A percentile compares a stretch with the other conserved stretches of the same genome.
Conservation (phyloP, 1,140 invertebrate genomes). For the Procambarus clarkii region DNA sequence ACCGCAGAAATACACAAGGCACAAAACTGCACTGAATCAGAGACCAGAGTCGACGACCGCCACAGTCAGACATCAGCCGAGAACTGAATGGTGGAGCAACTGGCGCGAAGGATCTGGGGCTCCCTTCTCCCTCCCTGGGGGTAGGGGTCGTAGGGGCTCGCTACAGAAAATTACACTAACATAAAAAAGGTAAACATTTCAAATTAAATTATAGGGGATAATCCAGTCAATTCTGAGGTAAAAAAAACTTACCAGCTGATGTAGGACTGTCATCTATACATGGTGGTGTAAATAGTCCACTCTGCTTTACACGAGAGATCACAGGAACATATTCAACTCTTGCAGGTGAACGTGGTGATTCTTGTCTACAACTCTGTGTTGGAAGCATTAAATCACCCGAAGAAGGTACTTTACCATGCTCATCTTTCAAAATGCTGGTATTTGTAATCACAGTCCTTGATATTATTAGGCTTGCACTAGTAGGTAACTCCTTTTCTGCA, state of each 20-base stretch:
- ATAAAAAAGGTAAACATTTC: too few relatives aligned
- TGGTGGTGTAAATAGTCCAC: background rate
- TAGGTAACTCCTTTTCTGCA: background rate
- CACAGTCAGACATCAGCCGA: too few relatives aligned
- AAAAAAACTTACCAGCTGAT: background rate
- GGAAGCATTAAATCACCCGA: background rate
- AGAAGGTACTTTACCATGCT: background rate
- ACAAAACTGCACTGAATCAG: too few relatives aligned
- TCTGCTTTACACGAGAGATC: background rate
- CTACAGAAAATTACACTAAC: too few relatives aligned
- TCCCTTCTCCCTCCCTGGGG: too few relatives aligned
- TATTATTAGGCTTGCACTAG: background rate
- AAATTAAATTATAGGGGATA: too few relatives aligned
- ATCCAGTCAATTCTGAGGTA: too few relatives aligned
- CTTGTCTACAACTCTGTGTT: background rate
- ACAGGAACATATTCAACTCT: background rate
- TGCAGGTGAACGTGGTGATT: background rate
- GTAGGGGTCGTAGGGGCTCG: too few relatives aligned
- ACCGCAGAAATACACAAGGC: too few relatives aligned
- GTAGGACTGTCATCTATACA: background rate
- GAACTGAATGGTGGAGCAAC: too few relatives aligned
- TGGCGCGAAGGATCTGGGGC: too few relatives aligned
- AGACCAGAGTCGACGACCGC: too few relatives aligned
- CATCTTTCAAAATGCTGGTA: background rate
- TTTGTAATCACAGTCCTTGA: background rate